Conservation (phyloP, 1,140 invertebrate genomes). For the Bombus ignitus region DNA sequence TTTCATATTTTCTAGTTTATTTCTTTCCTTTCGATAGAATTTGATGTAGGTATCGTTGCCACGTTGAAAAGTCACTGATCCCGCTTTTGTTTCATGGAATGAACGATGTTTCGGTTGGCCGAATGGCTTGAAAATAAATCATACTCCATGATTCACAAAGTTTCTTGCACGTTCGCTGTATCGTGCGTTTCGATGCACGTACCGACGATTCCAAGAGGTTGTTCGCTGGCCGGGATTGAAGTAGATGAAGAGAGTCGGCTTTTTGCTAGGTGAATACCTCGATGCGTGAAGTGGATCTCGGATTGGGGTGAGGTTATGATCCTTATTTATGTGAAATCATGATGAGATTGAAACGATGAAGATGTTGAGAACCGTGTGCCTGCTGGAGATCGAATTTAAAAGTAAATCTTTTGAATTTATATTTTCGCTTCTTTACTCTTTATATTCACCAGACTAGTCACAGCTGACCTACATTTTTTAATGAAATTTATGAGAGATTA, state of each 20-base stretch:
- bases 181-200: background rate
- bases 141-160: background rate
- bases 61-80: background rate
- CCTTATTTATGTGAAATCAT: constrained; percentile 21
- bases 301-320: background rate
- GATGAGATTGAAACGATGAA: constrained; percentile 15
- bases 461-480: background rate
- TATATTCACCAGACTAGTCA: background rate
- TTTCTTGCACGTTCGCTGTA: constrained; percentile 5
- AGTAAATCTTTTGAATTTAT: background rate
- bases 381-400: background rate
- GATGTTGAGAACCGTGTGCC: background rate
- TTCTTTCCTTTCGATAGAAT: too few relatives aligned
- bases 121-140: constrained; percentile 22
- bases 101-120: background rate
- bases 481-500: background rate
- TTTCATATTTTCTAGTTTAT: too few relatives aligned
- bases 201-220: background rate
- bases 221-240: background rate
- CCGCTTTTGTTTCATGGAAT: background rate
- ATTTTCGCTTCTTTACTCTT: background rate
- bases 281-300: constrained; percentile 16
- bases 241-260: background rate
- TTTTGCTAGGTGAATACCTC: constrained; percentile 13
- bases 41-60: too few relatives aligned